phyloP scores from a whole-genome alignment of 1,140 invertebrate genomes.

The Drosophila tsacasi region DNA sequence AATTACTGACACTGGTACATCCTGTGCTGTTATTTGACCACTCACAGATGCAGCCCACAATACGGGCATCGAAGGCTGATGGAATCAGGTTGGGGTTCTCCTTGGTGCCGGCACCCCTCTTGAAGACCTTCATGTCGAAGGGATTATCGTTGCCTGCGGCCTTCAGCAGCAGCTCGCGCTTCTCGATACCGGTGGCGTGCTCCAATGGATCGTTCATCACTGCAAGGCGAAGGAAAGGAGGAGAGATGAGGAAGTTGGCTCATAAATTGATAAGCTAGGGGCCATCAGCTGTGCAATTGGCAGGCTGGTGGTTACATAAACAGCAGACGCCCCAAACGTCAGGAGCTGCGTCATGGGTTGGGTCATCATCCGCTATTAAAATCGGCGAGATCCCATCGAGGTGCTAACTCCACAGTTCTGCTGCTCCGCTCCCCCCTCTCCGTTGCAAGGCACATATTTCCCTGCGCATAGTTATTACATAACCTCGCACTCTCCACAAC shows the following conservation, averaged over 20 bases:
- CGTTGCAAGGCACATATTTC: constrained; percentile 46
- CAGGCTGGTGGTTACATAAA: constrained; percentile 62
- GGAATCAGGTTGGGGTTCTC: constrained; percentile 95
- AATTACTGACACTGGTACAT: background rate
- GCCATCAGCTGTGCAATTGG: constrained; percentile 24
- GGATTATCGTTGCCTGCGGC: constrained; percentile 96
- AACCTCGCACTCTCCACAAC: constrained; percentile 54
- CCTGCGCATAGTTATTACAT: constrained; percentile 67
- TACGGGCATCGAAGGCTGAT: constrained; percentile 94
- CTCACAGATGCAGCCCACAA: constrained; percentile 97
- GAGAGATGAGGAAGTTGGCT: constrained; percentile 6
- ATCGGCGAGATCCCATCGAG: constrained; percentile 1
- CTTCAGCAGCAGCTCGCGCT: constrained; percentile 93
- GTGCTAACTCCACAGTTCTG: constrained; percentile 44
- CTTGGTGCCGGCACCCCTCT: constrained; percentile 93
- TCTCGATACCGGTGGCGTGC: constrained; percentile 96
- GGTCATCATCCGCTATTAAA: background rate
- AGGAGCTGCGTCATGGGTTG: constrained; percentile 9
- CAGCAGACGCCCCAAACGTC: constrained; percentile 16
- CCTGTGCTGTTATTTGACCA: constrained; percentile 32
- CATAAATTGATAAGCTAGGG: constrained; percentile 47
- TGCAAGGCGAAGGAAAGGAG: constrained; percentile 74
- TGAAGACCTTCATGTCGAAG: constrained; percentile 93
- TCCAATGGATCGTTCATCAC: constrained; percentile 94
- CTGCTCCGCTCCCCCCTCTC: constrained; percentile 1